Percentiles rank a stretch among this genome's conserved stretches.
Conservation (phyloP, 2,888 invertebrate genomes). For the Hirtodrosophila cameraria region DNA sequence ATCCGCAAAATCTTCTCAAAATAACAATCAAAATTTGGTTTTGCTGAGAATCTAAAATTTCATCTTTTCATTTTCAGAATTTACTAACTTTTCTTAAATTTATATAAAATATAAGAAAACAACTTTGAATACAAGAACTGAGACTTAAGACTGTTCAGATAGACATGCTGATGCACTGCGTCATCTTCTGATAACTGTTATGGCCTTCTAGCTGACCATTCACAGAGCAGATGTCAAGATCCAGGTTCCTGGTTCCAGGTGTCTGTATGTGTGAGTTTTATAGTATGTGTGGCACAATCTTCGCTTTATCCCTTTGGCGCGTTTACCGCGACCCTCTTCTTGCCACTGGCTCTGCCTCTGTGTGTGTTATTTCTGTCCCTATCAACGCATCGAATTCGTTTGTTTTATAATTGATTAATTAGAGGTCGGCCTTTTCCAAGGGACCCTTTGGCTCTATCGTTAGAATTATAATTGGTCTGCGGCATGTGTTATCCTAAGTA, state of each 20-base stretch:
- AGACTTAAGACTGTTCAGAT: not conserved
- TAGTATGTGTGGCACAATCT: constrained; percentile 29
- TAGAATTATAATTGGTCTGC: constrained; percentile 80
- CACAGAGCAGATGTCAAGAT: constrained; percentile 33
- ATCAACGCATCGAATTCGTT: constrained; percentile 67
- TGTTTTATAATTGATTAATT: constrained; percentile 83
- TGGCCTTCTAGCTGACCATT: not conserved
- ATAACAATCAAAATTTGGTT: no score
- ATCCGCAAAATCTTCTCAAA: no score
- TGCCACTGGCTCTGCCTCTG: not conserved
- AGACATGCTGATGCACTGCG: constrained; percentile 9
- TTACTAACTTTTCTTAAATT: no score
- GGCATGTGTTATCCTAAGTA: constrained; percentile 79
- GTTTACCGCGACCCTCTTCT: constrained; percentile 3
- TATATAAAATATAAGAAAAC: no score
- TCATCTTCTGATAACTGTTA: not conserved
- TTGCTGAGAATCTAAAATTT: no score
- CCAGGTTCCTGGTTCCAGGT: constrained; percentile 22
- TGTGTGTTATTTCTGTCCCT: constrained; percentile 12
- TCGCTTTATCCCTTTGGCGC: constrained; percentile 55
- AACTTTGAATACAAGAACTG: not conserved
- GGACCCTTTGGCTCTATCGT: constrained; percentile 55
- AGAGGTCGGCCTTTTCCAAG: constrained; percentile 76
- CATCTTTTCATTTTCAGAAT: no score
- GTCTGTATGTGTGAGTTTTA: constrained; percentile 21